phyloP scores from a whole-genome alignment of 2,888 invertebrate genomes.

The Eupithecia inturbata region DNA sequence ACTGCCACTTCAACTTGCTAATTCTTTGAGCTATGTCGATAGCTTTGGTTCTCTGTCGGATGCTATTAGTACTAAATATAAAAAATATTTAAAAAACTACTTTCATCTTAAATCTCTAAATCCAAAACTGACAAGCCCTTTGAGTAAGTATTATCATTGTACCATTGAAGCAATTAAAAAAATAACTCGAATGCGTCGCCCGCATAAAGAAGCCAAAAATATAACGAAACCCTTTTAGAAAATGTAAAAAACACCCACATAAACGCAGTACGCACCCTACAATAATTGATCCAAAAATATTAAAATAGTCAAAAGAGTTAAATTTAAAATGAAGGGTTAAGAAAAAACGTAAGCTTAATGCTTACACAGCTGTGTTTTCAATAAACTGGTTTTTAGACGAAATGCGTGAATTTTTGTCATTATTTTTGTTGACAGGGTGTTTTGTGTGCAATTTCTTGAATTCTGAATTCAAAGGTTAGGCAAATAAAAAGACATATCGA shows the following conservation, averaged over 20 bases:
- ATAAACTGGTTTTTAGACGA: constrained; percentile 52
- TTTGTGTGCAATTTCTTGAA: constrained; percentile 4
- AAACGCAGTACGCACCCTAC: constrained; percentile 78
- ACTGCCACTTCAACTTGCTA: too few relatives aligned
- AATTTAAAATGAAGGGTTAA: constrained; percentile 78
- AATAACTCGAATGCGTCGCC: constrained; percentile 62
- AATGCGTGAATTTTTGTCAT: constrained; percentile 38
- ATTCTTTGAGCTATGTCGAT: too few relatives aligned
- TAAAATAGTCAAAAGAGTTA: constrained; percentile 84
- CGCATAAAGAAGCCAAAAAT: constrained; percentile 67
- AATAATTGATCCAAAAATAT: constrained; percentile 79
- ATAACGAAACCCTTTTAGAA: constrained; percentile 62
- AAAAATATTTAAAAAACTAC: not conserved
- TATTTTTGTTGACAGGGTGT: constrained; percentile 23
- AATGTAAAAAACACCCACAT: constrained; percentile 67
- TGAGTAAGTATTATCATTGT: constrained; percentile 18
- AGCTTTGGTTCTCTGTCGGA: too few relatives aligned
- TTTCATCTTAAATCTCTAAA: not conserved
- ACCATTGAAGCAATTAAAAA: constrained; percentile 56
- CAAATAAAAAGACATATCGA: not conserved
- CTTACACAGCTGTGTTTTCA: constrained; percentile 80
- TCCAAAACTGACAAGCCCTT: not conserved
- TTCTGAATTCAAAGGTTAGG: not conserved
- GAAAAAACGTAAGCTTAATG: constrained; percentile 73
- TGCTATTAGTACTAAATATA: not conserved